A percentile compares a stretch with the other conserved stretches of the same genome.
phyloP scores from a whole-genome alignment of 2,888 invertebrate species.

The Alsophila aescularia region DNA sequence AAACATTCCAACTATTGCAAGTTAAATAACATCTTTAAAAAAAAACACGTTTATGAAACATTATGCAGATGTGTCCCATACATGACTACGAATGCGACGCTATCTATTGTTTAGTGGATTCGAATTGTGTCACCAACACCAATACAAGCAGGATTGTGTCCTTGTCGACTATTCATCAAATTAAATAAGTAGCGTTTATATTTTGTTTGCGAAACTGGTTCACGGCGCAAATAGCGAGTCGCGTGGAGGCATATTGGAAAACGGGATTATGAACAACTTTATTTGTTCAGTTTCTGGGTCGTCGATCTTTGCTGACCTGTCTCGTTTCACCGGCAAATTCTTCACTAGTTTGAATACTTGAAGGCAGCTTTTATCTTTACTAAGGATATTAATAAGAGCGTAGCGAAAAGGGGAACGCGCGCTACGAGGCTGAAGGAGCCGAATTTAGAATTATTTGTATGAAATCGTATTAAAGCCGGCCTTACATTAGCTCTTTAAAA shows the following conservation, averaged over 20 bases:
- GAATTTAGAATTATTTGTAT: no score
- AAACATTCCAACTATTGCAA: no score
- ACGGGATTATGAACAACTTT: constrained; percentile 55
- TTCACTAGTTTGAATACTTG: constrained; percentile 32
- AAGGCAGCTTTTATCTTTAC: neutral
- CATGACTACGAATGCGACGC: neutral
- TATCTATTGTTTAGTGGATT: constrained; percentile 1
- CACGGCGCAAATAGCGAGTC: constrained; percentile 47
- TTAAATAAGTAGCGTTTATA: constrained; percentile 36
- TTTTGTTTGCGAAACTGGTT: constrained; percentile 45
- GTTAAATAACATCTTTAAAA: no score
- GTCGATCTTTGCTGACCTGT: constrained; percentile 72
- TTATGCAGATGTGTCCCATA: constrained; percentile 19
- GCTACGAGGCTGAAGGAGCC: no score
- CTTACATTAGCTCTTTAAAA: no score
- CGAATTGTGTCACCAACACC: neutral
- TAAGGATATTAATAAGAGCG: neutral
- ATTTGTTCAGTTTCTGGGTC: constrained; percentile 69
- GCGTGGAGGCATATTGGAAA: constrained; percentile 58
- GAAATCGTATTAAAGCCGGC: no score
- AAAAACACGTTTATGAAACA: no score
- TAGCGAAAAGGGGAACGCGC: no score
- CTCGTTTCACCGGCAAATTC: constrained; percentile 46
- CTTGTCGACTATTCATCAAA: constrained; percentile 34
- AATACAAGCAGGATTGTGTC: constrained; percentile 6